phyloP scores from a whole-genome alignment of 2,797 vertebrate species.

The Scleropages formosus region DNA sequence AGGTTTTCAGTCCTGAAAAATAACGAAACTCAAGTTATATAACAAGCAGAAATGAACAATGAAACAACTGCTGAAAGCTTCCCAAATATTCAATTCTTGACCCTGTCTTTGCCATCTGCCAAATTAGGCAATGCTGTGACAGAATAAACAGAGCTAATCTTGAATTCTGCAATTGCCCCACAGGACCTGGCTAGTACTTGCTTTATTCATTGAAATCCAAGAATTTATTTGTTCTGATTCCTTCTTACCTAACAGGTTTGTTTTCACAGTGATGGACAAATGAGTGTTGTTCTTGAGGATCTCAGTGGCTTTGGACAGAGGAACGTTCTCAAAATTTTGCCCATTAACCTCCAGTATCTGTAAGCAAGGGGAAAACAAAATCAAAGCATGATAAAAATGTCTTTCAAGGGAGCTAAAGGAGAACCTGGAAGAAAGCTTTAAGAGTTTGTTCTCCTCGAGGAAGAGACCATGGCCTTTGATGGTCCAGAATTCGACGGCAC shows the following conservation, averaged over 20 bases:
- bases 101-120: neutral
- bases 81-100: neutral
- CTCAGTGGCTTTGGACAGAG: conserved; percentile 95
- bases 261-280: conserved; percentile 99
- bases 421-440: neutral
- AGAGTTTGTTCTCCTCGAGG: neutral
- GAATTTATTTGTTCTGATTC: too few species aligned
- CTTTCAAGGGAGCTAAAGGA: conserved; percentile 7
- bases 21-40: neutral
- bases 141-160: neutral
- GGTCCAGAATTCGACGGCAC: neutral
- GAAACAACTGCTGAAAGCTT: neutral
- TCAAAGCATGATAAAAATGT: conserved; percentile 11
- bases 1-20: neutral
- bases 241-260: conserved; percentile 90
- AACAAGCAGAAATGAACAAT: neutral
- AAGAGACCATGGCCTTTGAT: neutral
- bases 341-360: conserved; percentile 98
- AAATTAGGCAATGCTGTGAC: neutral
- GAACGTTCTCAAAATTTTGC: conserved; percentile 98
- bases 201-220: too few species aligned
- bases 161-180: neutral
- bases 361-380: conserved; percentile 8
- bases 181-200: too few species aligned
- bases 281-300: conserved; percentile 99